Percentiles rank a stretch among this genome's conserved stretches.
These are phyloP conservation scores for Hyposmocoma kahamanoa DNA, from an alignment of 1,140 invertebrate species.

Conservation along the genomic window DNA sequence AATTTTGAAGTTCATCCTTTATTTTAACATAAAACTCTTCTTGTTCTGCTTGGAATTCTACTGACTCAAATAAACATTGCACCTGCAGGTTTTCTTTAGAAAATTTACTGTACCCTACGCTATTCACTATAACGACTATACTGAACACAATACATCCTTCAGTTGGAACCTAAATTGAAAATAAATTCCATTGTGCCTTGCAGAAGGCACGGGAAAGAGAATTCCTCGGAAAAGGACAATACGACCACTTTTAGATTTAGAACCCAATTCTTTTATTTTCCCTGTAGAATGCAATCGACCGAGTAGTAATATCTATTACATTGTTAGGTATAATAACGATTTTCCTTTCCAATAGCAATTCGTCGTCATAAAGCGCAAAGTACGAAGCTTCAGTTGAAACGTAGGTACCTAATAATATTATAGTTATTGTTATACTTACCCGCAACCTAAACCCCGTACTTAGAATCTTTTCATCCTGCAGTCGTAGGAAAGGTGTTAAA, in stretches of 20 bases:
- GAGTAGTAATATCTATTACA: constrained; percentile 33
- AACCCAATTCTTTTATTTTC: constrained; percentile 31
- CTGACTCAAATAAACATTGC: no score
- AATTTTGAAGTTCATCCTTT: no score
- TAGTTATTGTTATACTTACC: constrained; percentile 53
- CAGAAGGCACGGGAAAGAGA: neutral
- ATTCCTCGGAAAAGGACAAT: constrained; percentile 26
- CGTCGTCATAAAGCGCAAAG: constrained; percentile 46
- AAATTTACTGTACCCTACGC: no score
- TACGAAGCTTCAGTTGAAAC: constrained; percentile 37
- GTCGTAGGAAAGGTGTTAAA: constrained; percentile 3
- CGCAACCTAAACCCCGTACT: constrained; percentile 23
- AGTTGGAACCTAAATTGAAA: no score
- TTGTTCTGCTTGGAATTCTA: constrained; percentile 10
- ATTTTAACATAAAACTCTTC: neutral
- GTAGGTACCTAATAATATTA: constrained; percentile 50
- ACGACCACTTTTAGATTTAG: constrained; percentile 21
- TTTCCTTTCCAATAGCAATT: constrained; percentile 40
- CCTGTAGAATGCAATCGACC: constrained; percentile 31
- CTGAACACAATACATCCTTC: no score
- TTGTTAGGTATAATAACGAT: constrained; percentile 40
- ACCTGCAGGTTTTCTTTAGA: no score
- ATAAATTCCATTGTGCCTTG: neutral
- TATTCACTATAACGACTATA: no score
- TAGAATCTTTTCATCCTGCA: neutral